Conservation (phyloP, 2,113 vertebrate species). For the Panthera leo region DNA sequence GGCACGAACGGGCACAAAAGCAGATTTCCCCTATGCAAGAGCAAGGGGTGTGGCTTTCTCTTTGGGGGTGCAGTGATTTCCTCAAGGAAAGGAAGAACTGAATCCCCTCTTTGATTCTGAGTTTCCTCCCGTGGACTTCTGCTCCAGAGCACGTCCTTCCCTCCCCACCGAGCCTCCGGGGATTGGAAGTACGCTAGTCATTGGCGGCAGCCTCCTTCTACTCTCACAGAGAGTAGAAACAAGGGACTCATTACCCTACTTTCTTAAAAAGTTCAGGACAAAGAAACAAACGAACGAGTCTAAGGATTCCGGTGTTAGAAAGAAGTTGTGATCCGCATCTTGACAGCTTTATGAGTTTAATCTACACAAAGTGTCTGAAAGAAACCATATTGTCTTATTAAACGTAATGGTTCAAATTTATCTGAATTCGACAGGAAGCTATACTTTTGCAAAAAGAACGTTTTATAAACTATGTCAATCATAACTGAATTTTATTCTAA, state of each 20-base stretch:
- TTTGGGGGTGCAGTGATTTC: neutral
- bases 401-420: neutral
- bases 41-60: neutral
- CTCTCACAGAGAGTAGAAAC: neutral
- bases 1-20: neutral
- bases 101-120: neutral
- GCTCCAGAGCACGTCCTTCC: neutral
- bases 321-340: neutral
- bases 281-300: neutral
- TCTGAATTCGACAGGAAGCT: slow-evolving; percentile 7
- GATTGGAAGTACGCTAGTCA: neutral
- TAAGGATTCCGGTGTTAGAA: neutral
- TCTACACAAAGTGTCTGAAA: neutral
- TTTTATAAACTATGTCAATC: slow-evolving; percentile 46
- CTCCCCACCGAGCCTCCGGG: neutral
- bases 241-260: slow-evolving; percentile 54
- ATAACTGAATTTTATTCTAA: neutral
- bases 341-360: slow-evolving; percentile 49
- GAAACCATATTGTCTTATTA: slow-evolving; percentile 7
- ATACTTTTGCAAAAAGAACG: neutral
- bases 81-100: neutral
- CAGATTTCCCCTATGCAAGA: neutral
- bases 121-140: neutral
- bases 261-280: slow-evolving; percentile 34
- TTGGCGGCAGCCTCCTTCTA: neutral